phyloP scores from a whole-genome alignment of 2,888 invertebrate genomes.

The Lasioglossum marginatum region DNA sequence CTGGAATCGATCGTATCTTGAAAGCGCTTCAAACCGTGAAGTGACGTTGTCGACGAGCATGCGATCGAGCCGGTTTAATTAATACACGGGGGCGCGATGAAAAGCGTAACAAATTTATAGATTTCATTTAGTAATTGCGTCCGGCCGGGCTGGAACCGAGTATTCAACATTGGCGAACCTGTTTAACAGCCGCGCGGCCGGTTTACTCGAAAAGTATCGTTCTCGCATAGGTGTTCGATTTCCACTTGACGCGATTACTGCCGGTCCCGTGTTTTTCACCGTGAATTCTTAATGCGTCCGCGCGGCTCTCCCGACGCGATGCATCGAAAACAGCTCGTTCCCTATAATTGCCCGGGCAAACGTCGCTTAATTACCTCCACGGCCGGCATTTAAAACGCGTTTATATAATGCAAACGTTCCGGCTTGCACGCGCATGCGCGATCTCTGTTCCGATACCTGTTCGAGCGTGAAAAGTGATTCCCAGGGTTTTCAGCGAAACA shows the following conservation, averaged over 20 bases:
- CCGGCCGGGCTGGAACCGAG: not conserved
- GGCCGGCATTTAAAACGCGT: slow-evolving; percentile 40
- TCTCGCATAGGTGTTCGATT: not conserved
- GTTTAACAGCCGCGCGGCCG: not conserved
- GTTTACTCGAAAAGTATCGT: not conserved
- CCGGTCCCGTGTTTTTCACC: not conserved
- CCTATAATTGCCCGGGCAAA: slow-evolving; percentile 47
- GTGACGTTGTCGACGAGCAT: not conserved
- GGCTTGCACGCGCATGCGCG: not conserved
- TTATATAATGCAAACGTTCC: slow-evolving; percentile 41
- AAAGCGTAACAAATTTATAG: not conserved
- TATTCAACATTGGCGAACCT: not conserved
- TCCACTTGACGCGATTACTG: slow-evolving; percentile 1
- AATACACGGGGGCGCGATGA: not conserved
- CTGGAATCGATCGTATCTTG: not conserved
- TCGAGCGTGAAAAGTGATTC: not conserved
- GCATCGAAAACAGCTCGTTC: slow-evolving; percentile 49
- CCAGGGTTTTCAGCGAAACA: not conserved
- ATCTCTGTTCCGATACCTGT: slow-evolving; percentile 10
- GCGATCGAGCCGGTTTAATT: not conserved
- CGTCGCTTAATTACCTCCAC: slow-evolving; percentile 47
- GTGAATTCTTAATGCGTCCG: slow-evolving; percentile 34
- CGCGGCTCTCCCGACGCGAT: not conserved
- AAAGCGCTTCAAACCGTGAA: not conserved
- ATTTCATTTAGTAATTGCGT: slow-evolving; percentile 1